Percentiles rank a stretch among this genome's conserved stretches.
These are phyloP conservation scores for Gymnoscelis rufifasciata DNA, from an alignment of 2,888 invertebrate species.

Conservation along the genomic window DNA sequence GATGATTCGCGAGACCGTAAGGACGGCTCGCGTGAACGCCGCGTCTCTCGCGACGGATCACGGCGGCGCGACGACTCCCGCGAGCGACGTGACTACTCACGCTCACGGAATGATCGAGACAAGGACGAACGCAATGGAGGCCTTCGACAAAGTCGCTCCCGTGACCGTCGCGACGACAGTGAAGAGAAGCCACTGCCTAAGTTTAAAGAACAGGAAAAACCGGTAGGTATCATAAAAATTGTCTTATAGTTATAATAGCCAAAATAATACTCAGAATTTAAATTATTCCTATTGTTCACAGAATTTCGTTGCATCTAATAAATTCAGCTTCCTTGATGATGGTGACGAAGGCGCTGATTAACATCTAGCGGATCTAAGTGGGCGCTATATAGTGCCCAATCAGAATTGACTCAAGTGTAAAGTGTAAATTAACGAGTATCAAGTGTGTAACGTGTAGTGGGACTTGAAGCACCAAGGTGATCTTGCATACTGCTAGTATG, in stretches of 20 bases:
- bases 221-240: constrained; percentile 81
- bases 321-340: constrained; percentile 86
- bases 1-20: constrained; percentile 20
- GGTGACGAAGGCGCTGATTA: constrained; percentile 79
- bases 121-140: constrained; percentile 51
- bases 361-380: constrained; percentile 36
- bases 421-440: constrained; percentile 72
- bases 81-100: constrained; percentile 19
- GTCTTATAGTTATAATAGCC: no score
- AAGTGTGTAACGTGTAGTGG: constrained; percentile 56
- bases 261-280: no score
- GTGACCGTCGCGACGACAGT: constrained; percentile 47
- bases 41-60: constrained; percentile 13
- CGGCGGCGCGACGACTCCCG: constrained; percentile 27
- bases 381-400: constrained; percentile 51
- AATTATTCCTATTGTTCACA: constrained; percentile 54
- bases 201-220: constrained; percentile 84
- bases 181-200: constrained; percentile 81
- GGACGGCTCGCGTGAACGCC: no score
- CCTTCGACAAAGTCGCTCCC: constrained; percentile 48
- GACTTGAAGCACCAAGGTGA: constrained; percentile 57
- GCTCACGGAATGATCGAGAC: constrained; percentile 8
- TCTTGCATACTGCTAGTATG: constrained; percentile 53
- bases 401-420: constrained; percentile 67
- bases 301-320: constrained; percentile 87